Conservation (phyloP, 2,113 vertebrate species). For the Speoplatyrhinus poulsoni region DNA sequence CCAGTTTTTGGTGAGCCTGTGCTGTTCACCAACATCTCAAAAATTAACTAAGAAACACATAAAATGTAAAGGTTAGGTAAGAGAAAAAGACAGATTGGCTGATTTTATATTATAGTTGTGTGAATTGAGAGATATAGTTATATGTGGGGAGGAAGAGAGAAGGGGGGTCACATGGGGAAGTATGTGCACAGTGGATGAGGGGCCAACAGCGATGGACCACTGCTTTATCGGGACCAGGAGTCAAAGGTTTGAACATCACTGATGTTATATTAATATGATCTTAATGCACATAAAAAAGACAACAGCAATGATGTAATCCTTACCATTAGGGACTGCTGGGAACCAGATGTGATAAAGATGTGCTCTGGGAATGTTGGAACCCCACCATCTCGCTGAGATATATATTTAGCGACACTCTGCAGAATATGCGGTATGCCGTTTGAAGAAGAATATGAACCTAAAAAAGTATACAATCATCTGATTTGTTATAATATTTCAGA, state of each 20-base stretch:
- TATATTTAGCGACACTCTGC: slow-evolving; percentile 62
- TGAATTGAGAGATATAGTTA: too few relatives aligned
- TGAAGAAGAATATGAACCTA: slow-evolving; percentile 64
- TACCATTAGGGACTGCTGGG: slow-evolving; percentile 65
- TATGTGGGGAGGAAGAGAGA: too few relatives aligned
- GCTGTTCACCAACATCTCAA: slow-evolving; percentile 55
- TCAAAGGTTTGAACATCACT: neutral
- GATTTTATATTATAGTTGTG: neutral
- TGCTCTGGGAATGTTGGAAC: slow-evolving; percentile 58
- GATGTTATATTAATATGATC: neutral
- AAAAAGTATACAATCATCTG: slow-evolving; percentile 1
- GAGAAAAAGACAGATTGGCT: neutral
- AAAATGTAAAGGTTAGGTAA: neutral
- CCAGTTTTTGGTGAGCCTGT: slow-evolving; percentile 50
- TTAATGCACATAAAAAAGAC: neutral
- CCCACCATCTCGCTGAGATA: slow-evolving; percentile 70
- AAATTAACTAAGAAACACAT: slow-evolving; percentile 51
- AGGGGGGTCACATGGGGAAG: too few relatives aligned
- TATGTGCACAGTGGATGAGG: too few relatives aligned
- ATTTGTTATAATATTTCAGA: neutral
- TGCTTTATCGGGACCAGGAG: too few relatives aligned
- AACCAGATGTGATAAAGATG: slow-evolving; percentile 66
- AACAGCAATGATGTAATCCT: neutral
- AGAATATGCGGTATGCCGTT: slow-evolving; percentile 47
- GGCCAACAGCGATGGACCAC: too few relatives aligned